Conservation (phyloP, 1,140 invertebrate genomes). For the Onthophagus taurus region DNA sequence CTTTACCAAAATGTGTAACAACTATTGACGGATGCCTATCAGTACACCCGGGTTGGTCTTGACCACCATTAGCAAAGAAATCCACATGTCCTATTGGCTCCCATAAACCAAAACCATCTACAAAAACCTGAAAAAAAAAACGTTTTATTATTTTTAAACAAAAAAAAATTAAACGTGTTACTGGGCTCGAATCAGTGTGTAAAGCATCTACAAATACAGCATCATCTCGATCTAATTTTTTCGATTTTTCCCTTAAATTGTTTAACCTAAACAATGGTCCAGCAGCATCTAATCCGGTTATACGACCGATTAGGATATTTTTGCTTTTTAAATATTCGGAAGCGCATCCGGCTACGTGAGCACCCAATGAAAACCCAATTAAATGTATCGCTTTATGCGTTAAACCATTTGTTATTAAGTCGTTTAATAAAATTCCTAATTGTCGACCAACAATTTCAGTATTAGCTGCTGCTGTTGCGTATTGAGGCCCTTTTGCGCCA, state of each 20-base stretch:
- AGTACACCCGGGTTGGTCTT: conserved; percentile 58
- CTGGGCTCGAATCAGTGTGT: conserved; percentile 68
- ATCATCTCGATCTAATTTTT: conserved; percentile 67
- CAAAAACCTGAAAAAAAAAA: conserved; percentile 25
- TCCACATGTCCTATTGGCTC: conserved; percentile 50
- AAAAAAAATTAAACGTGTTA: too few species aligned
- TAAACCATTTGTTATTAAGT: conserved; percentile 43
- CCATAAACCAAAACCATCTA: conserved; percentile 37
- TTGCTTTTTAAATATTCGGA: conserved; percentile 51
- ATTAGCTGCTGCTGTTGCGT: conserved; percentile 55
- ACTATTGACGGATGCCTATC: conserved; percentile 35
- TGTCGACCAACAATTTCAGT: conserved; percentile 52
- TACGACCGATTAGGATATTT: conserved; percentile 51
- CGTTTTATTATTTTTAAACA: too few species aligned
- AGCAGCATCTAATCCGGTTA: conserved; percentile 63
- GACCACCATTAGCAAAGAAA: conserved; percentile 66
- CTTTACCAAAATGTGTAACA: conserved; percentile 31
- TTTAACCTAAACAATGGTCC: conserved; percentile 54
- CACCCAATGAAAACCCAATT: conserved; percentile 69
- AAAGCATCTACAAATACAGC: conserved; percentile 79
- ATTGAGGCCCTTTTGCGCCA: conserved; percentile 52
- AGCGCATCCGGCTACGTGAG: conserved; percentile 64
- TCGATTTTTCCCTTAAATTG: conserved; percentile 38
- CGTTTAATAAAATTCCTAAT: conserved; percentile 47
- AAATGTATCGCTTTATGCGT: conserved; percentile 50